Evolutionary conservation across 1,140 invertebrate genomes (phyloP).

Genomic region (Drosophila santomea): DNA sequence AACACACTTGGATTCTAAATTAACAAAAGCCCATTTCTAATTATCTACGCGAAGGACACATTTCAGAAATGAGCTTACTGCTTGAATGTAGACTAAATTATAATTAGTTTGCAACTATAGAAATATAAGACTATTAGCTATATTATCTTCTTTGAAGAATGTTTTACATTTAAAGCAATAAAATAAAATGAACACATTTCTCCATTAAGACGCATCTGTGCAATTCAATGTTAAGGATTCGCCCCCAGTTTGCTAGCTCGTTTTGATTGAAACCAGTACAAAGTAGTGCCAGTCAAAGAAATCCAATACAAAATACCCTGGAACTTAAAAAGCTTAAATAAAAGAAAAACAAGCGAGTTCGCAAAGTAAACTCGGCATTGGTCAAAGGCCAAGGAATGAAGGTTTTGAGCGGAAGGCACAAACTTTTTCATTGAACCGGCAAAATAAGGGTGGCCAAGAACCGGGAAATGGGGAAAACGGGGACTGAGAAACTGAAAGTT

Average conservation of each 20-base stretch:
- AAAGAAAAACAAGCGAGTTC: conserved; percentile 51
- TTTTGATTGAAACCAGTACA: no score
- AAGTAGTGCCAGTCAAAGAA: neutral
- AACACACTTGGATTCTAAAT: neutral
- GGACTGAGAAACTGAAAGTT: conserved; percentile 35
- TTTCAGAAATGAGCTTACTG: no score
- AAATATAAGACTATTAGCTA: no score
- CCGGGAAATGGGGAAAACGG: conserved; percentile 39
- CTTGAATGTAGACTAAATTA: no score
- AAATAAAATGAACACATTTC: no score
- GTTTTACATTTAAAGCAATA: no score
- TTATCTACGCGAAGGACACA: no score
- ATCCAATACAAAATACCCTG: neutral
- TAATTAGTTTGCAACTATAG: no score
- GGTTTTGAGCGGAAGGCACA: conserved; percentile 12
- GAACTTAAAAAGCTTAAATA: neutral
- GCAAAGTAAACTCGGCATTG: conserved; percentile 63
- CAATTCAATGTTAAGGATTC: neutral
- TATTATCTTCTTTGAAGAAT: no score
- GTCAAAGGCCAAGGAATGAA: conserved; percentile 26
- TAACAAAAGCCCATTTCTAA: neutral
- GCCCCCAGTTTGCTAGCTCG: neutral
- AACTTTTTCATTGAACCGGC: conserved; percentile 61
- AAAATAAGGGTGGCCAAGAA: conserved; percentile 53
- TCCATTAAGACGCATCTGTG: no score